Base-by-base conservation (phyloP, 30 jellyfish, hydroid and myxozoan species). In the Morbakka virulenta region DNA sequence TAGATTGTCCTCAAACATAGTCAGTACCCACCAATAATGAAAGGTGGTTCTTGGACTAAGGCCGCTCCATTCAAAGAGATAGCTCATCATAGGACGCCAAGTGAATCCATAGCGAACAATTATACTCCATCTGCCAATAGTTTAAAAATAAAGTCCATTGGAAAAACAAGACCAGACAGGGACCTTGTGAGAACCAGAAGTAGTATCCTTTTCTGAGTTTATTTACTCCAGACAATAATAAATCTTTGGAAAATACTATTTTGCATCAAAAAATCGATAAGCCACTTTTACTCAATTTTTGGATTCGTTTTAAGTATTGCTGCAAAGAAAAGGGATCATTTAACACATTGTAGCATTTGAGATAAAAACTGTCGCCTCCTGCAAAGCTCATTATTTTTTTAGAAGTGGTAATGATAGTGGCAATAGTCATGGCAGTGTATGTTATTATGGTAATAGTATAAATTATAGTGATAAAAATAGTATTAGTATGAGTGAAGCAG, bases 61-160 rank as follows among this genome's bases (percentile, higher is more conserved):
- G 99, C 99, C 4, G 95, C 94, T 3, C 99, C 99, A 1, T 93
- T 61, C 87, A 93, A 93, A 52, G 99, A 93, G 67, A 77, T 93
- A 28, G 86, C 96, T 4, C 86, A 64, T 29, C 96, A 86, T 75
- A 88, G 99, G 27, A 81, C 99, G 0, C 99, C 99, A 32, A 79
- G 97, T 81, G 99, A 93, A 76, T 93, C 99, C 22, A 93, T 93
- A 74, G 99, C 99, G 0, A 93, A 93, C 50, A 93, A 93, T 68
- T 93, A 31, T 69, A 79, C 99, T 1, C 99, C 96, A 29, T n/a
- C 91, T n/a, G 99, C 96, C 6, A 85, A 78, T 35, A 83, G 71
- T 26, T 79, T 93, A 35, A 93, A 86, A 64, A 76, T 93, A 11
- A 76, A 87, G 51, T 67, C 62, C 23, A 72, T 91, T n/a, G 79